Evolutionary conservation across 2,888 invertebrate species (phyloP), one percentile per base, ranked within the genome.

Genomic region (Fragum fragum): DNA sequence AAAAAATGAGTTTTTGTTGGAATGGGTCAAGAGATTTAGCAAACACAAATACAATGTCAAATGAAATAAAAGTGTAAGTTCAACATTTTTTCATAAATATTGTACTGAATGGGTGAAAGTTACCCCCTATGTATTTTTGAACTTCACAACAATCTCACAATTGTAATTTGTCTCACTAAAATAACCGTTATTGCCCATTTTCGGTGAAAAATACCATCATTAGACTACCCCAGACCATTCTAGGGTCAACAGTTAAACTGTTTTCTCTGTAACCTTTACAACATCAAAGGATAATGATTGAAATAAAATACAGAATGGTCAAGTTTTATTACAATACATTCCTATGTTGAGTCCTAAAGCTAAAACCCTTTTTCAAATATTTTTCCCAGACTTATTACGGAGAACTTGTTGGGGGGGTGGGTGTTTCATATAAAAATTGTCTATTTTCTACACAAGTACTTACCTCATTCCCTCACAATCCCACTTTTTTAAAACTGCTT

Each of bases 221-320:
- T 66, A 66, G 66, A 39, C 66, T 66, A 42, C 42, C 66, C 36
- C 39, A 42, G 66, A 42, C 66, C 66, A 66, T 32, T 42, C 26
- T 21, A 16, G 42, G 66, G 66, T 66, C 66, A 66, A 66, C 42
- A 66, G 66, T 66, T 66, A 66, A 66, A 63, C 23, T 47, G n/a
- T 66, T 66, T 42, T 66, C 63, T 21, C 42, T 66, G 66, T 66
- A 42, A 66, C 39, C 66, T 66, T 66, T 66, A 42, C 66, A 66
- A 66, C 66, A 66, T 66, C 66, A 66, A 66, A 66, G 66, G 16
- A n/a, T 16, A 21, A 21, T 21, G 66, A 26, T 42, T 36, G 36
- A 66, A 39, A 66, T 66, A 66, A 66, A 66, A 66, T 26, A 66
- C 42, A 42, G 32, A 66, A 47, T 47, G 47, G 47, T n/a, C 18